phyloP scores from a whole-genome alignment of 2,888 invertebrate species.

The Periphyllus acericola region DNA sequence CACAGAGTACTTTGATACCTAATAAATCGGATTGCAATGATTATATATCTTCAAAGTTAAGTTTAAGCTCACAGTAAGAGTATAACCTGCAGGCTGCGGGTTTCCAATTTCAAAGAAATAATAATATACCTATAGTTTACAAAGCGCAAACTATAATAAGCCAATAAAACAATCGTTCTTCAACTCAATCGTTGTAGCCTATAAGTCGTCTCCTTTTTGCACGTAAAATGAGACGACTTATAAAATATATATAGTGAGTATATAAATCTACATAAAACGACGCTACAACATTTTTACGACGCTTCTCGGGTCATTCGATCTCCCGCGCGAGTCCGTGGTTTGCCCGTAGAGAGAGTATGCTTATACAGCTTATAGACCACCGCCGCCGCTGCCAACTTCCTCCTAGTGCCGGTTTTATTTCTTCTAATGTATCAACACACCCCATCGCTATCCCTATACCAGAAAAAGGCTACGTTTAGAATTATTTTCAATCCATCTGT shows the following conservation, averaged over 20 bases:
- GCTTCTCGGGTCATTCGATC: not conserved
- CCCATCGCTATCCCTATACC: too few relatives aligned
- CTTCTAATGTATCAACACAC: too few relatives aligned
- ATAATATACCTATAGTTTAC: not conserved
- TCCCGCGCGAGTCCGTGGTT: not conserved
- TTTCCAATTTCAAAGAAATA: not conserved
- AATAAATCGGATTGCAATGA: not conserved
- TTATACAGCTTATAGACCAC: too few relatives aligned
- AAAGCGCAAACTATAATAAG: not conserved
- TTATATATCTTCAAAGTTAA: not conserved
- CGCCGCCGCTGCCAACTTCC: too few relatives aligned
- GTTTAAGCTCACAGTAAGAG: not conserved
- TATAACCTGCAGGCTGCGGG: not conserved
- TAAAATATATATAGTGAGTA: too few relatives aligned
- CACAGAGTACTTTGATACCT: not conserved
- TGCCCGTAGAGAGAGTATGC: too few relatives aligned
- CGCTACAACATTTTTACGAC: not conserved
- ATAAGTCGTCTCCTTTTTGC: too few relatives aligned
- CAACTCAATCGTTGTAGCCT: too few relatives aligned
- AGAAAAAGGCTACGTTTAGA: too few relatives aligned
- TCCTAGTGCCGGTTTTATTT: too few relatives aligned
- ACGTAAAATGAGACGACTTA: too few relatives aligned
- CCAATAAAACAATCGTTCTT: not conserved
- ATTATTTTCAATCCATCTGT: too few relatives aligned
- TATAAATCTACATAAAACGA: not conserved